Evolutionary conservation across 35 echinoderm and acorn worm genomes (phyloP).

Genomic region (Heliocidaris tuberculata): DNA sequence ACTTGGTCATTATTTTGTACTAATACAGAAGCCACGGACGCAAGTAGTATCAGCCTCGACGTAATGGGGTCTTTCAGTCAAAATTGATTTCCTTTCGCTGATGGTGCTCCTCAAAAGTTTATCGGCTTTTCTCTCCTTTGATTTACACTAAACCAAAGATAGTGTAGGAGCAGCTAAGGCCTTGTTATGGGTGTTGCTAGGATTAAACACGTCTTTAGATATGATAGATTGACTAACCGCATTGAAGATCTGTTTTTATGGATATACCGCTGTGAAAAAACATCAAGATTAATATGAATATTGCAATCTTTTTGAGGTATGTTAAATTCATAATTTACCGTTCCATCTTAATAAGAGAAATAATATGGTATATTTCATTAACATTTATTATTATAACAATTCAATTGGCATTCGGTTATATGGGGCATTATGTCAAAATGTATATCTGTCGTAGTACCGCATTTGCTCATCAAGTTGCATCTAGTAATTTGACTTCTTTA

Average conservation of each 20-base stretch:
- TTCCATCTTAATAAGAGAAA: too few species aligned
- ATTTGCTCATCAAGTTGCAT: too few species aligned
- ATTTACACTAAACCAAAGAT: too few species aligned
- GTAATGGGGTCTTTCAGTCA: not conserved
- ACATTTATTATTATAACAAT: too few species aligned
- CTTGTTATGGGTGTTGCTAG: constrained; percentile 9
- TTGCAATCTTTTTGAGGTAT: not conserved
- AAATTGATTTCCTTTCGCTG: constrained; percentile 9
- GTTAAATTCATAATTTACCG: not conserved
- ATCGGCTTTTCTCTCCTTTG: not conserved
- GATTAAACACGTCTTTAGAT: not conserved
- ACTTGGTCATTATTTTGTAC: not conserved
- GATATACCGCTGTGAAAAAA: not conserved
- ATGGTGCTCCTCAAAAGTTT: not conserved
- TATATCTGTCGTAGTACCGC: too few species aligned
- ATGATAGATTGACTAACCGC: not conserved
- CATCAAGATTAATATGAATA: not conserved
- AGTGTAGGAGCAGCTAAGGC: not conserved
- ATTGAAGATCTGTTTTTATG: not conserved
- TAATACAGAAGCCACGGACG: not conserved
- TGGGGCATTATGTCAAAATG: too few species aligned
- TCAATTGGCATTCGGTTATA: too few species aligned
- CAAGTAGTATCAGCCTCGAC: not conserved
- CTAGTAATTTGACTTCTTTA: too few species aligned
- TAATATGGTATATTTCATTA: too few species aligned